Evolutionary conservation across 1,140 invertebrate genomes (phyloP).

Genomic region (Hycleus phaleratus): DNA sequence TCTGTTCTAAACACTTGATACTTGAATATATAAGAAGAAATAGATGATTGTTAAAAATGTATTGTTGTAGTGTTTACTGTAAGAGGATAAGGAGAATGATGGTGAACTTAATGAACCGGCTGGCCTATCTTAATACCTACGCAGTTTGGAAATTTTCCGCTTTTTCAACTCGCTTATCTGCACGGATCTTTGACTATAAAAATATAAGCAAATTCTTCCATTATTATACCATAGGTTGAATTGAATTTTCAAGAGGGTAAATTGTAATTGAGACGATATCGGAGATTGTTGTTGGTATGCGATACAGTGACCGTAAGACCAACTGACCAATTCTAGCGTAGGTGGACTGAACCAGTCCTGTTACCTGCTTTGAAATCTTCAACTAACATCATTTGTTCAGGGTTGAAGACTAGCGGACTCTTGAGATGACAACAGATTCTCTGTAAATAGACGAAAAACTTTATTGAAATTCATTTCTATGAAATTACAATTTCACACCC

Average conservation of each 20-base stretch:
- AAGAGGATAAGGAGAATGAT: slow-evolving; percentile 16
- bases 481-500: too few species aligned
- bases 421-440: too few species aligned
- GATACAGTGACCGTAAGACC: slow-evolving; percentile 25
- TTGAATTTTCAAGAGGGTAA: background rate
- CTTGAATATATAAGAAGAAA: slow-evolving; percentile 2
- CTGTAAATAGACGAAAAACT: too few species aligned
- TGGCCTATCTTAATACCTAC: slow-evolving; percentile 2
- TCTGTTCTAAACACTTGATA: slow-evolving; percentile 3
- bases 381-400: background rate
- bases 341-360: slow-evolving; percentile 21
- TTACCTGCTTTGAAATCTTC: slow-evolving; percentile 25
- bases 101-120: slow-evolving; percentile 21
- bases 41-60: slow-evolving; percentile 8
- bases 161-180: too few species aligned
- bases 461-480: too few species aligned
- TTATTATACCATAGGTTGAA: too few species aligned
- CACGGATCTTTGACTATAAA: too few species aligned
- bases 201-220: too few species aligned
- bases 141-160: too few species aligned
- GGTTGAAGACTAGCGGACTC: too few species aligned
- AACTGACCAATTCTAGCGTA: slow-evolving; percentile 20
- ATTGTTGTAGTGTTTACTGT: slow-evolving; percentile 18
- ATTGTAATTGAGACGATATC: slow-evolving; percentile 8
- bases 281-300: slow-evolving; percentile 8